Conservation (phyloP, 1,140 invertebrate genomes). For the Artemia franciscana region DNA sequence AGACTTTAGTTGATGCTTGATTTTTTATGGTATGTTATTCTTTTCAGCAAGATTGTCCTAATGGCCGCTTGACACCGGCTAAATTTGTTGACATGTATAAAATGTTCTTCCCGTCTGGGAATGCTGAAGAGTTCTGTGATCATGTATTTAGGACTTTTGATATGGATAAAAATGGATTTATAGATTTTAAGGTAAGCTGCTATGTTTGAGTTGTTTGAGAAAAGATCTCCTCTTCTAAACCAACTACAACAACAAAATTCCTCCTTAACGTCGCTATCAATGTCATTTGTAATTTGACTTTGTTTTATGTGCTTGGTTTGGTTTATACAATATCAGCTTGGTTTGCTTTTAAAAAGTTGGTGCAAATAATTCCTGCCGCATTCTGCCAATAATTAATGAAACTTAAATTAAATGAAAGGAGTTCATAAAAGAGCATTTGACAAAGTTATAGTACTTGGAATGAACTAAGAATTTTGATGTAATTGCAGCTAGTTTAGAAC, state of each 20-base stretch:
- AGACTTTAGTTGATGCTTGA: conserved; percentile 6
- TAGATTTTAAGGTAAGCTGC: conserved; percentile 66
- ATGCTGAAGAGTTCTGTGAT: conserved; percentile 95
- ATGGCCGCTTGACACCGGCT: conserved; percentile 80
- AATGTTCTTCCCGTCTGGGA: conserved; percentile 95
- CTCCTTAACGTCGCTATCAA: not conserved
- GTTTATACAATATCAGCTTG: too few species aligned
- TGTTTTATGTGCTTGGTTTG: too few species aligned
- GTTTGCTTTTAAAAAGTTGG: too few species aligned
- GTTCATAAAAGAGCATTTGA: too few species aligned
- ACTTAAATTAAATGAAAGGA: too few species aligned
- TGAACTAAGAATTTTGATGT: too few species aligned
- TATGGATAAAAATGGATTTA: conserved; percentile 95
- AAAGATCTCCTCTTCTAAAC: conserved; percentile 2
- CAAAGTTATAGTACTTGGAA: too few species aligned
- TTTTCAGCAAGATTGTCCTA: conserved; percentile 98
- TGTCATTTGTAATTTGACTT: not conserved
- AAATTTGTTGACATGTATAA: conserved; percentile 99
- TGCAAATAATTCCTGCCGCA: too few species aligned
- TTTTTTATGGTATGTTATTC: conserved; percentile 14
- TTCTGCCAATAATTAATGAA: too few species aligned
- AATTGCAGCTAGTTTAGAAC: too few species aligned
- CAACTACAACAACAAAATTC: too few species aligned
- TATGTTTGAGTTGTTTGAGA: not conserved
- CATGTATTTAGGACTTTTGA: conserved; percentile 98